Base-by-base conservation (phyloP, 2,113 vertebrate genomes). In the Oncorhynchus gorbuscha region DNA sequence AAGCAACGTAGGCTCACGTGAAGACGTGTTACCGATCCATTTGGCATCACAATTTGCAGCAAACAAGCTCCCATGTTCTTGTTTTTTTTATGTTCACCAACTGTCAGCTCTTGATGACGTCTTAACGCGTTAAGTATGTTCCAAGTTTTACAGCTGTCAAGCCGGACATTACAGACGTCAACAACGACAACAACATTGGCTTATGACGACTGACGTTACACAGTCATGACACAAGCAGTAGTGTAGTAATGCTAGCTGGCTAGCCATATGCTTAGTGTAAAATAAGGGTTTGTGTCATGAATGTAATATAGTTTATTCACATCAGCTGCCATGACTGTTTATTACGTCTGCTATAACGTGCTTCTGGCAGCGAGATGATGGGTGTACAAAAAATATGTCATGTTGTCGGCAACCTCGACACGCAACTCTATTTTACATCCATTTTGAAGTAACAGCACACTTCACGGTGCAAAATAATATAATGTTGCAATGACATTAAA, bases 181-280 rank as follows among this genome's bases (percentile, higher is more conserved):
- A 22, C 55, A 69, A 26, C 74, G 76, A 26, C 16, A 66, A 45
- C 39, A 35, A 39, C 16, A 32, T 13, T 48, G 76, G 26, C 5
- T 30, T 22, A 58, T 76, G 71, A 75, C 80, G 26, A 78, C n/a
- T 67, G 8, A 58, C 20, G 66, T 67, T 71, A 69, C 62, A 32
- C 72, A 26, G 48, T 73, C 72, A 48, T 51, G 69, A 22, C 20
- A 9, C 39, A 66, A 64, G 74, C 22, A 74, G 73, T 74, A 77
- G 11, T 45, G 39, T 45, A 45, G 1, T 55, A 72, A 76, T 64
- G 81, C 84, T 83, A 88, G 81, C 84, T 81, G 83, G 76, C 81
- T 83, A 84, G 82, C 82, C 48, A 48, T 77, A 58, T 20, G 20
- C 55, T 45, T 58, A 20, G 55, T 58, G 14, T 18, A 58, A 58